Percentiles rank a stretch among this genome's conserved stretches.
Conservation (phyloP, 2,113 vertebrate species). For the Cisticola juncidis region DNA sequence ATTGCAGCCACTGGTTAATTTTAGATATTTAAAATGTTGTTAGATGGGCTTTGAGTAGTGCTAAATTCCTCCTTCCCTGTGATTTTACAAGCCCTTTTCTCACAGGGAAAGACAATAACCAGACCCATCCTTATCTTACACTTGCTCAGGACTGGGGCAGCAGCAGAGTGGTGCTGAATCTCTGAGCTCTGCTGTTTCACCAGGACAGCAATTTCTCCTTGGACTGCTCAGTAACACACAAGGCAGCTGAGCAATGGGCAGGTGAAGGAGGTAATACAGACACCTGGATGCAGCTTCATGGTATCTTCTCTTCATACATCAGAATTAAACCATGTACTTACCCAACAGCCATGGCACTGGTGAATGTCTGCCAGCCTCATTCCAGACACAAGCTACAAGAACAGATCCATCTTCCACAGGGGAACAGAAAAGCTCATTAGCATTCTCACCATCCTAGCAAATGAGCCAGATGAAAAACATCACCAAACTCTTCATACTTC, state of each 20-base stretch:
- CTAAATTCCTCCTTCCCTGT: background rate
- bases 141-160: background rate
- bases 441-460: background rate
- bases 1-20: background rate
- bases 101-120: background rate
- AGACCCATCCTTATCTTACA: background rate
- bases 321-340: background rate
- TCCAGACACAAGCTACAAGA: background rate
- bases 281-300: background rate
- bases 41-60: background rate
- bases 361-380: background rate
- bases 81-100: background rate
- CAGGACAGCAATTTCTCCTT: background rate
- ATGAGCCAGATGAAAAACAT: background rate
- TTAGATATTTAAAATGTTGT: background rate
- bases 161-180: background rate
- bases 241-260: background rate
- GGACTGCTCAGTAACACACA: background rate
- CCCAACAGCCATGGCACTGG: background rate
- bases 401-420: background rate
- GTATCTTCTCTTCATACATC: background rate
- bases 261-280: background rate
- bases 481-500: background rate
- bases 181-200: background rate
- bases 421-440: background rate